Evolutionary conservation across 2,888 invertebrate species (phyloP).

Genomic region (Thyatira batis): DNA sequence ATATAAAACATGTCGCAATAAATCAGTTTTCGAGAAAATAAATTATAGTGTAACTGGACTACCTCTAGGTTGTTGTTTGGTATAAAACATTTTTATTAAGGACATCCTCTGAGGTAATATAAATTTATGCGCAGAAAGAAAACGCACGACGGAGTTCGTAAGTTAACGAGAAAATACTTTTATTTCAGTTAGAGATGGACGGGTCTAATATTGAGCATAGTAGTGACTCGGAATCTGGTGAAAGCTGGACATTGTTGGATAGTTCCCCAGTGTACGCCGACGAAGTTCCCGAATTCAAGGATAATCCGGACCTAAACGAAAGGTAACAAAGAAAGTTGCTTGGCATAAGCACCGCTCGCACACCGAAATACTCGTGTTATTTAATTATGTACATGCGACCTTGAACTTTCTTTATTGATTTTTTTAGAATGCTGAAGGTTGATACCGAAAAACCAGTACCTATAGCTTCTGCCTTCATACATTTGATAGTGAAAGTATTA

Average conservation of each 20-base stretch:
- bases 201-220: conserved; percentile 54
- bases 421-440: background rate
- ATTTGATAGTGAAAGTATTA: too few relatives aligned
- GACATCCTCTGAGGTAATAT: conserved; percentile 37
- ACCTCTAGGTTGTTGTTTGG: conserved; percentile 25
- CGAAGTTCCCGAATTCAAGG: conserved; percentile 47
- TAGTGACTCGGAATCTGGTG: conserved; percentile 79
- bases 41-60: conserved; percentile 53
- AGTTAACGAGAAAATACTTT: conserved; percentile 10
- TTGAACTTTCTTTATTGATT: background rate
- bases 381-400: background rate
- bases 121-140: conserved; percentile 23
- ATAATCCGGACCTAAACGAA: conserved; percentile 34
- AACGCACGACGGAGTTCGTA: conserved; percentile 7
- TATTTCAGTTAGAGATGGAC: conserved; percentile 59
- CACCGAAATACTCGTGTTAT: background rate
- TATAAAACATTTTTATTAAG: conserved; percentile 35
- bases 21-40: conserved; percentile 40
- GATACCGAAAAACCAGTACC: background rate
- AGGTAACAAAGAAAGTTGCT: conserved; percentile 34
- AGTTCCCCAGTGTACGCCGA: conserved; percentile 47
- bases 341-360: background rate
- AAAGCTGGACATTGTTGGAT: conserved; percentile 77
- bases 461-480: background rate
- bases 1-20: conserved; percentile 47